These are phyloP conservation scores for Oxyscelio sp. DNA, from an alignment of 2,888 invertebrate species.

Conservation along the genomic window DNA sequence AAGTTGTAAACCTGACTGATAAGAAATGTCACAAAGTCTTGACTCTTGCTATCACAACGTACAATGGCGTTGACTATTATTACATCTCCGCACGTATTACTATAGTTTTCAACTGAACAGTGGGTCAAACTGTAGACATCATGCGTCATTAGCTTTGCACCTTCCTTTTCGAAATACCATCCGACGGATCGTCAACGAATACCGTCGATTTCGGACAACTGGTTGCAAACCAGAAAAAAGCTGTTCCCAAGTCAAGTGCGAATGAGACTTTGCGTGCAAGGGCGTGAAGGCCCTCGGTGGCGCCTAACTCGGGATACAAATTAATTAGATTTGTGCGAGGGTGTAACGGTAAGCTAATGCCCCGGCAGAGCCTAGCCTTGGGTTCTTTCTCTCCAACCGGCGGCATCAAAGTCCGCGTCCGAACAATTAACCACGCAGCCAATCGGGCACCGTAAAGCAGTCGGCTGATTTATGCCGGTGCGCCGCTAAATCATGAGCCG, in stretches of 20 bases:
- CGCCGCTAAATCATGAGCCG: conserved; percentile 56
- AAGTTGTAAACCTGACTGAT: conserved; percentile 32
- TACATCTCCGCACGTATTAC: not conserved
- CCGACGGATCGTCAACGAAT: conserved; percentile 15
- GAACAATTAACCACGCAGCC: conserved; percentile 50
- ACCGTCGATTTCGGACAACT: not conserved
- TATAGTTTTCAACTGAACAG: no score
- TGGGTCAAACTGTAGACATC: conserved; percentile 17
- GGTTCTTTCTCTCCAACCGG: conserved; percentile 71
- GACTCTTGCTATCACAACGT: no score
- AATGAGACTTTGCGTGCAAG: conserved; percentile 15
- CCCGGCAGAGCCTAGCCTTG: conserved; percentile 64
- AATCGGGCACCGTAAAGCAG: conserved; percentile 54
- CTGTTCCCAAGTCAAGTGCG: not conserved
- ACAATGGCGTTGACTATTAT: conserved; percentile 38
- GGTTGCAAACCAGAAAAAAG: not conserved
- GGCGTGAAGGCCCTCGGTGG: conserved; percentile 80
- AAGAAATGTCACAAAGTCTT: no score
- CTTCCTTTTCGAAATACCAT: not conserved
- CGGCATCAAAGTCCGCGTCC: conserved; percentile 74
- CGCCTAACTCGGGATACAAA: conserved; percentile 87
- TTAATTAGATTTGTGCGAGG: conserved; percentile 88
- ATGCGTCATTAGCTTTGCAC: conserved; percentile 7
- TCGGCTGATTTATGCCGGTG: conserved; percentile 58
- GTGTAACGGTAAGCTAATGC: conserved; percentile 84